A percentile compares a stretch with the other conserved stretches of the same genome.
Evolutionary conservation across 2,888 invertebrate species (phyloP).

Genomic region (Ennomos erosarius): DNA sequence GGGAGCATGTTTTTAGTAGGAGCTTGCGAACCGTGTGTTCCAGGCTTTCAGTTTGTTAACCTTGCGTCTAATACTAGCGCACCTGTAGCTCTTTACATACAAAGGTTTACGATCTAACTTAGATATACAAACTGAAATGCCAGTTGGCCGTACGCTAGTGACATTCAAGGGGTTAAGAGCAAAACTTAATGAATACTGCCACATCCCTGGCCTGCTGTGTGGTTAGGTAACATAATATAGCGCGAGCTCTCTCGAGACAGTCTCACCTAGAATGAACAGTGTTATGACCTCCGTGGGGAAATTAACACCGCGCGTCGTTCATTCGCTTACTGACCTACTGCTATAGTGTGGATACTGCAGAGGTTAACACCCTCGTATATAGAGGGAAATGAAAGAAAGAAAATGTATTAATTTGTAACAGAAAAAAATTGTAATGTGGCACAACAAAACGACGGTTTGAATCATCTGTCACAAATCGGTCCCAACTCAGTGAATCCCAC

Average conservation of each 20-base stretch:
- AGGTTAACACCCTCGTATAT: background rate
- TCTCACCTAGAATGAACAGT: constrained; percentile 18
- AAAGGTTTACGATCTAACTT: background rate
- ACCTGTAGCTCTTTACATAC: constrained; percentile 10
- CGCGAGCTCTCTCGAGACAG: constrained; percentile 8
- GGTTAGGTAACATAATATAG: constrained; percentile 1
- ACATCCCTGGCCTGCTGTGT: constrained; percentile 1
- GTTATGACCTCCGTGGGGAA: constrained; percentile 24
- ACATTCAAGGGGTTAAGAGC: too few species aligned
- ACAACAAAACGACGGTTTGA: too few species aligned
- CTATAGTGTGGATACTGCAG: background rate
- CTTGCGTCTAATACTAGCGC: constrained; percentile 31
- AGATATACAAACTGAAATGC: background rate
- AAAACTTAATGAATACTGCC: background rate
- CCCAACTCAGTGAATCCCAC: too few species aligned
- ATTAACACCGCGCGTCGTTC: constrained; percentile 21
- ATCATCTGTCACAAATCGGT: too few species aligned
- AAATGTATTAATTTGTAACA: too few species aligned
- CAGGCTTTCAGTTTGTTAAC: constrained; percentile 24
- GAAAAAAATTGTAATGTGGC: too few species aligned
- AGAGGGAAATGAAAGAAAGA: too few species aligned
- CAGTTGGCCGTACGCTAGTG: too few species aligned
- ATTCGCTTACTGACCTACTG: constrained; percentile 23
- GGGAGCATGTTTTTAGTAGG: constrained; percentile 31
- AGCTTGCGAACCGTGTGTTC: constrained; percentile 19